A percentile compares a stretch with the other conserved stretches of the same genome.
phyloP scores from a whole-genome alignment of 2,113 vertebrate species.

The Ochotona curzoniae region DNA sequence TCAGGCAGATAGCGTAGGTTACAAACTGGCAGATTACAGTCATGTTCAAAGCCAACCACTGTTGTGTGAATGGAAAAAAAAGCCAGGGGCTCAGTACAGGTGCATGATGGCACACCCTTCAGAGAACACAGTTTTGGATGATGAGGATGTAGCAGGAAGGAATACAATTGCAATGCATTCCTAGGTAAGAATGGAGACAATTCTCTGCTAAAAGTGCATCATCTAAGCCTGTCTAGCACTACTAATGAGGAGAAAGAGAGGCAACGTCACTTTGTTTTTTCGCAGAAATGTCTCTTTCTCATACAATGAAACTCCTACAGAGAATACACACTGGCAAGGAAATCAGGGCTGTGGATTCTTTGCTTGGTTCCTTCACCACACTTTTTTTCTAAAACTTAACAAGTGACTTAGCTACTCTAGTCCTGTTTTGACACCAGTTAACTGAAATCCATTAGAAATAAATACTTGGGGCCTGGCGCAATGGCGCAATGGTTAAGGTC shows the following conservation, averaged over 20 bases:
- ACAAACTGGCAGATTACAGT: neutral
- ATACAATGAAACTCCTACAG: neutral
- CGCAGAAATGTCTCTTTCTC: neutral
- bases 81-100: neutral
- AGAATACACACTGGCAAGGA: neutral
- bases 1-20: neutral
- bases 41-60: neutral
- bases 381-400: neutral
- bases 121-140: neutral
- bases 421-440: neutral
- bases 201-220: neutral
- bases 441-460: neutral
- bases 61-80: neutral
- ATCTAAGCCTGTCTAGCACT: neutral
- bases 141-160: neutral
- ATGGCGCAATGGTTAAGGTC: too few species aligned
- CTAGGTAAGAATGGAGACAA: neutral
- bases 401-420: neutral
- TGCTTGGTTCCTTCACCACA: neutral
- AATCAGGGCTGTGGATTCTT: neutral
- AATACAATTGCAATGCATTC: neutral
- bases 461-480: too few species aligned
- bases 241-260: neutral
- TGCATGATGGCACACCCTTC: accelerated
- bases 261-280: neutral